phyloP scores from a whole-genome alignment of 2,113 vertebrate species.

The Aleadryas rufinucha region DNA sequence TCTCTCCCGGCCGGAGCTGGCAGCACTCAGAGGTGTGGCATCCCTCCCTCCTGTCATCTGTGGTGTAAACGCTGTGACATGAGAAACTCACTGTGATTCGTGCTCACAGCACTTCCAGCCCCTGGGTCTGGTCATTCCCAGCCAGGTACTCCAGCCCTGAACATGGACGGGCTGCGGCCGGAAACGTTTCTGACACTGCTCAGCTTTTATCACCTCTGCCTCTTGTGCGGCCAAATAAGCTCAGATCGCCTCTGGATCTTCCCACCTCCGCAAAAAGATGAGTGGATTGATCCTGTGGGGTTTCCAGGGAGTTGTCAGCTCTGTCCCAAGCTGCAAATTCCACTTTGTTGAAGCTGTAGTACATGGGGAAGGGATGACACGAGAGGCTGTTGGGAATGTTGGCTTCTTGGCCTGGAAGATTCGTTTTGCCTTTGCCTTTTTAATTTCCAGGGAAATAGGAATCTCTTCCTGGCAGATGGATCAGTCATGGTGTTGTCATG shows the following conservation, averaged over 20 bases:
- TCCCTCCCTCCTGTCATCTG: fast-evolving
- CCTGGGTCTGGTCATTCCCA: background rate
- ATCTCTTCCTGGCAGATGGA: background rate
- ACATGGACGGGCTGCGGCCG: background rate
- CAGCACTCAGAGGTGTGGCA: fast-evolving
- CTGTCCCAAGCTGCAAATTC: background rate
- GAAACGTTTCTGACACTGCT: background rate
- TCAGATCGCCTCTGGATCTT: background rate
- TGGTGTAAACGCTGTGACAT: fast-evolving
- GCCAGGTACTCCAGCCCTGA: background rate
- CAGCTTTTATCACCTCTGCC: conserved; percentile 18
- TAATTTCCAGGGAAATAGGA: background rate
- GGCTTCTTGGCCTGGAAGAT: background rate
- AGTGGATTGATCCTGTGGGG: background rate
- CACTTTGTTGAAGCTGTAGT: background rate
- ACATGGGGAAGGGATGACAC: fast-evolving
- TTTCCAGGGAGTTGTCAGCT: background rate
- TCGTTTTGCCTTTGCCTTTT: background rate
- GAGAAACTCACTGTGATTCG: background rate
- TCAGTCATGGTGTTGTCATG: fast-evolving
- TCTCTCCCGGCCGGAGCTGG: background rate
- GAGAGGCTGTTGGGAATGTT: background rate
- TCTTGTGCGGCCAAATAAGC: background rate
- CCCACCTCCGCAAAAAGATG: background rate
- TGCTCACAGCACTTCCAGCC: background rate